Evolutionary conservation across 2,797 vertebrate genomes (phyloP).

Genomic region (Rhinophrynus dorsalis): DNA sequence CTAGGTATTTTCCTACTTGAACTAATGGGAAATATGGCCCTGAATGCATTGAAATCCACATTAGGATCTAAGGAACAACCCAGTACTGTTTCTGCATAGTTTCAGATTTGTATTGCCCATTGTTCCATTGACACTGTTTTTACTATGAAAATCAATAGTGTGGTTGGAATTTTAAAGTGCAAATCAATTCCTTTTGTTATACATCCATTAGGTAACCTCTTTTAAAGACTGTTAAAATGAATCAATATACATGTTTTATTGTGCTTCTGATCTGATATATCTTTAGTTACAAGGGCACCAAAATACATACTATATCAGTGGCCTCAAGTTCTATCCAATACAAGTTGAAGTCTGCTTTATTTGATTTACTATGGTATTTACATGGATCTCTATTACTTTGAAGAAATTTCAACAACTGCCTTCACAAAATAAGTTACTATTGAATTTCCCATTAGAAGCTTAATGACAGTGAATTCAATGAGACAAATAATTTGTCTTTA

Average conservation of each 20-base stretch:
- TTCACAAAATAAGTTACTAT: slow-evolving; percentile 35
- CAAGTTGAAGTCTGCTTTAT: slow-evolving; percentile 46
- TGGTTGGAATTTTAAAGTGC: slow-evolving; percentile 5
- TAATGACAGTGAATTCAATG: slow-evolving; percentile 38
- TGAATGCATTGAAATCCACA: too few species aligned
- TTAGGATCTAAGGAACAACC: too few species aligned
- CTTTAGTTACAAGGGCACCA: slow-evolving; percentile 43
- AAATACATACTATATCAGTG: slow-evolving; percentile 25
- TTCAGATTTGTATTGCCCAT: neutral
- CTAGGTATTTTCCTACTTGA: too few species aligned
- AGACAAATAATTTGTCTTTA: slow-evolving; percentile 42
- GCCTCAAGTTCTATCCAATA: slow-evolving; percentile 43
- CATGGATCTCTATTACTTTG: slow-evolving; percentile 42
- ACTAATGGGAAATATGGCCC: too few species aligned
- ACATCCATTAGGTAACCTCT: slow-evolving; percentile 7
- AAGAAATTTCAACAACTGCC: slow-evolving; percentile 23
- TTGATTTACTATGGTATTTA: slow-evolving; percentile 51
- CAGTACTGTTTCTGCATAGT: too few species aligned
- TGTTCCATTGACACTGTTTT: slow-evolving; percentile 32
- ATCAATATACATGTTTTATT: slow-evolving; percentile 39
- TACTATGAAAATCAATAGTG: slow-evolving; percentile 36
- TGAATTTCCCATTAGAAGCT: slow-evolving; percentile 48
- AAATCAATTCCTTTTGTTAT: slow-evolving; percentile 30
- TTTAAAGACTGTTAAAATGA: slow-evolving; percentile 38
- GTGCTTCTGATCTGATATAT: slow-evolving; percentile 36